These are phyloP conservation scores for Metopia argyrocephala DNA, from an alignment of 2,888 invertebrate species.

Conservation along the genomic window DNA sequence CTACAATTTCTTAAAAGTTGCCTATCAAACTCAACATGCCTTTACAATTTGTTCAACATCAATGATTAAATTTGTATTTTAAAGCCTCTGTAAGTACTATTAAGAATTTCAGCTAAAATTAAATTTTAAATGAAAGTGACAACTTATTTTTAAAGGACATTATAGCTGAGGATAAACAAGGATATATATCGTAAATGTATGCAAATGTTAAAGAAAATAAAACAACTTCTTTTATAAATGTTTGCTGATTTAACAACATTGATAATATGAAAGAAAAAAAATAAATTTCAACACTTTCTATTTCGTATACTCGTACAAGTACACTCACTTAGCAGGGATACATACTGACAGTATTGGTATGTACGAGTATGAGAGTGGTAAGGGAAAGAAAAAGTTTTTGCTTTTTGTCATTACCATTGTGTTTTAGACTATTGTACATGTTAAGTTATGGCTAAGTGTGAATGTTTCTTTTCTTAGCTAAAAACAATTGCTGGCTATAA, in stretches of 20 bases:
- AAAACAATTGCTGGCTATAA: slow-evolving; percentile 60
- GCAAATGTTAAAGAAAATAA: slow-evolving; percentile 53
- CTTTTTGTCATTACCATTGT: slow-evolving; percentile 21
- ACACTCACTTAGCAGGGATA: slow-evolving; percentile 49
- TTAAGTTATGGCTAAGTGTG: slow-evolving; percentile 58
- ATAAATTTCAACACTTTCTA: slow-evolving; percentile 62
- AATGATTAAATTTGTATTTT: no score
- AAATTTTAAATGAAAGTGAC: slow-evolving; percentile 30
- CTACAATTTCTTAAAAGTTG: no score
- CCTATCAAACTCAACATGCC: no score
- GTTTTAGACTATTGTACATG: slow-evolving; percentile 41
- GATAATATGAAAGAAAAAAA: slow-evolving; percentile 55
- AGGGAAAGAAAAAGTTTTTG: slow-evolving; percentile 15
- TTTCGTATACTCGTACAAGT: slow-evolving; percentile 22
- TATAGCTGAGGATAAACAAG: slow-evolving; percentile 14
- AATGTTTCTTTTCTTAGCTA: slow-evolving; percentile 32
- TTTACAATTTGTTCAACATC: no score
- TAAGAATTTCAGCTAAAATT: slow-evolving; percentile 41
- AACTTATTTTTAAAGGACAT: slow-evolving; percentile 30
- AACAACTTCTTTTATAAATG: slow-evolving; percentile 49
- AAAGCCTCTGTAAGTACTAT: neutral
- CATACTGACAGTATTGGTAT: neutral
- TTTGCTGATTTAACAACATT: slow-evolving; percentile 60
- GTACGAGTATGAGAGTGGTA: neutral
- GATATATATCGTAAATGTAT: slow-evolving; percentile 52